Evolutionary conservation across 2,888 invertebrate genomes (phyloP).

Genomic region (Falcaria lacertinaria): DNA sequence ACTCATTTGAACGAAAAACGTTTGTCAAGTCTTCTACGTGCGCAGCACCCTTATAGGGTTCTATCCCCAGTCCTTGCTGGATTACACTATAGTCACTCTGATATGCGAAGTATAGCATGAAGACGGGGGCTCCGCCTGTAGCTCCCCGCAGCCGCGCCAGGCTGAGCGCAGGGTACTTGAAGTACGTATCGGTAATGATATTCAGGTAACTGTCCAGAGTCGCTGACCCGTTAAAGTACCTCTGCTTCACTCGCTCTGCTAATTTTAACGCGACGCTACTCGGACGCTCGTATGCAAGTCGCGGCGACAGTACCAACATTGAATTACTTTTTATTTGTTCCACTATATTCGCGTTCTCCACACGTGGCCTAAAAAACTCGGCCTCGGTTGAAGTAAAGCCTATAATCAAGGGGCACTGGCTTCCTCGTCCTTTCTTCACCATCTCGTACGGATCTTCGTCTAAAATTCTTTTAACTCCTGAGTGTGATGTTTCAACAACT

Average conservation of each 20-base stretch:
- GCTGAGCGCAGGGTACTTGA: conserved; percentile 30
- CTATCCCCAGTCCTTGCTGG: conserved; percentile 28
- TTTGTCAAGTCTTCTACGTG: conserved; percentile 72
- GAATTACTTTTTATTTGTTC: conserved; percentile 8
- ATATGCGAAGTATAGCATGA: conserved; percentile 67
- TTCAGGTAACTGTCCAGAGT: conserved; percentile 16
- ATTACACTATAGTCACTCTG: conserved; percentile 55
- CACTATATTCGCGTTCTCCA: conserved; percentile 11
- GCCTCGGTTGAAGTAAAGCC: conserved; percentile 23
- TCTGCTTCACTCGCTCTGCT: conserved; percentile 14
- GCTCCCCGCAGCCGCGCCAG: conserved; percentile 21
- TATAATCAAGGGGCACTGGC: conserved; percentile 27
- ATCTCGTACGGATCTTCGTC: conserved; percentile 29
- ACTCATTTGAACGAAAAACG: conserved; percentile 41
- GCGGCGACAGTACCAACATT: background rate
- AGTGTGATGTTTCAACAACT: conserved; percentile 21
- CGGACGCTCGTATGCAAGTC: background rate
- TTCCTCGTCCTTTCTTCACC: conserved; percentile 26
- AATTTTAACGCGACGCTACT: conserved; percentile 4
- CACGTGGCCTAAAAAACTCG: conserved; percentile 11
- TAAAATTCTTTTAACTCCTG: conserved; percentile 26
- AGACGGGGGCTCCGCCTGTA: conserved; percentile 42
- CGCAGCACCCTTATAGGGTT: conserved; percentile 37
- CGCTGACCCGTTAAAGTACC: conserved; percentile 20
- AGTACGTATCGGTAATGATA: conserved; percentile 18